A percentile compares a stretch with the other conserved stretches of the same genome.
phyloP scores from a whole-genome alignment of 2,797 vertebrate genomes.

The Uromys caudimaculatus region DNA sequence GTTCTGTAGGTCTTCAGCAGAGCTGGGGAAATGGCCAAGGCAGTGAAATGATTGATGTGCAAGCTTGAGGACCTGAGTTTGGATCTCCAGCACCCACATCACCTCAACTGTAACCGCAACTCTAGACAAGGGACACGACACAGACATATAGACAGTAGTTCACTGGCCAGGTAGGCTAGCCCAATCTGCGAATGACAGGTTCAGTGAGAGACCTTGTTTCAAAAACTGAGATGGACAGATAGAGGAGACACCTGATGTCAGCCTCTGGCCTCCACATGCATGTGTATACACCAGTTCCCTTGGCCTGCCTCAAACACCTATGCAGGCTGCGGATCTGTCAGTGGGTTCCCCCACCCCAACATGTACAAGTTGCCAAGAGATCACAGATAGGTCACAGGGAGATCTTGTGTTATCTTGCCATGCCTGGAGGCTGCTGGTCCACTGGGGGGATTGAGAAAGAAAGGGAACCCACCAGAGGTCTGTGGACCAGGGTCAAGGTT shows the following conservation, averaged over 20 bases:
- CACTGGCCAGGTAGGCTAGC: not conserved
- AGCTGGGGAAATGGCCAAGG: not conserved
- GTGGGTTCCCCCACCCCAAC: not conserved
- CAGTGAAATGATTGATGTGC: not conserved
- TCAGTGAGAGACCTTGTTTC: not conserved
- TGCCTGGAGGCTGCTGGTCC: not conserved
- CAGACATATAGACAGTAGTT: not conserved
- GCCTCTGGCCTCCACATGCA: not conserved
- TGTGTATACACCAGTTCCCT: not conserved
- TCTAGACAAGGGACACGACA: not conserved
- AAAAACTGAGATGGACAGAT: not conserved
- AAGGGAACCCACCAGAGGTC: not conserved
- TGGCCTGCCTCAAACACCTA: not conserved
- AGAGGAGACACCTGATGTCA: not conserved
- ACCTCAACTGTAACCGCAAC: not conserved
- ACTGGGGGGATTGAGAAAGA: not conserved
- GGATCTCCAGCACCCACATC: not conserved
- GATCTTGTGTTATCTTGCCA: not conserved
- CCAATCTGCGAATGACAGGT: not conserved
- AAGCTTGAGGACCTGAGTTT: not conserved
- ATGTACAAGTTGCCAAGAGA: not conserved
- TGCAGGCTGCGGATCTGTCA: not conserved
- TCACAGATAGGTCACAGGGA: not conserved
- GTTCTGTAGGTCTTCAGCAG: not conserved
- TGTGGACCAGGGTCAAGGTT: not conserved